phyloP scores from a whole-genome alignment of 2,113 vertebrate genomes.

The Seriola aureovittata region DNA sequence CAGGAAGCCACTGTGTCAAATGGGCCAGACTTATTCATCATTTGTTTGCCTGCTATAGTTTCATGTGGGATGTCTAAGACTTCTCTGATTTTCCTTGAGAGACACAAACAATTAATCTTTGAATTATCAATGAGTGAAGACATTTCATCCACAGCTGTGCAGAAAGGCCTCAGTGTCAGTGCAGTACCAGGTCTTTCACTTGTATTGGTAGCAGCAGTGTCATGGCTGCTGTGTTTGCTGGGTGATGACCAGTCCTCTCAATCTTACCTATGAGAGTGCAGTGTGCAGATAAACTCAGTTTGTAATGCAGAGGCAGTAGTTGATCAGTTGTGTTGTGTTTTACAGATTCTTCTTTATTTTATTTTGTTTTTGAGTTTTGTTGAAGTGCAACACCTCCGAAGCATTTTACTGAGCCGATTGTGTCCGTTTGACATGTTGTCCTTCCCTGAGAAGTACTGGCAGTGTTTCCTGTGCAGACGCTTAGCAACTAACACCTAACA shows the following conservation, averaged over 20 bases:
- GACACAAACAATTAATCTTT: conserved; percentile 77
- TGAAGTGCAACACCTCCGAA: background rate
- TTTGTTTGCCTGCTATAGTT: conserved; percentile 79
- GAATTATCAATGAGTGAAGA: background rate
- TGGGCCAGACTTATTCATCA: conserved; percentile 70
- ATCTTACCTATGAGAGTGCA: background rate
- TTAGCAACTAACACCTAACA: background rate
- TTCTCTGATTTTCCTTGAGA: conserved; percentile 73
- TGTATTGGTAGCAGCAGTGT: background rate
- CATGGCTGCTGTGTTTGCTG: background rate
- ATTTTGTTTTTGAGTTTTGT: background rate
- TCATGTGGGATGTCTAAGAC: background rate
- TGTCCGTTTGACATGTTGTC: conserved; percentile 15
- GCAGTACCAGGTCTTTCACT: background rate
- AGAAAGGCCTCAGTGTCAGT: background rate
- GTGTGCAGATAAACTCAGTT: background rate
- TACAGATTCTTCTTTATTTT: background rate
- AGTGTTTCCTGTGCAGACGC: conserved; percentile 1
- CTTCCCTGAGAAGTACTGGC: conserved; percentile 2
- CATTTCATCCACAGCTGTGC: background rate
- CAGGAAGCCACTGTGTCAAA: conserved; percentile 44
- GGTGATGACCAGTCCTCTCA: background rate
- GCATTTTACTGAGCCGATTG: conserved; percentile 20
- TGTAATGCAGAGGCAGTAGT: background rate
- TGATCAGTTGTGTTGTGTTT: background rate